phyloP scores from a whole-genome alignment of 2,113 vertebrate species.

The Laterallus jamaicensis region DNA sequence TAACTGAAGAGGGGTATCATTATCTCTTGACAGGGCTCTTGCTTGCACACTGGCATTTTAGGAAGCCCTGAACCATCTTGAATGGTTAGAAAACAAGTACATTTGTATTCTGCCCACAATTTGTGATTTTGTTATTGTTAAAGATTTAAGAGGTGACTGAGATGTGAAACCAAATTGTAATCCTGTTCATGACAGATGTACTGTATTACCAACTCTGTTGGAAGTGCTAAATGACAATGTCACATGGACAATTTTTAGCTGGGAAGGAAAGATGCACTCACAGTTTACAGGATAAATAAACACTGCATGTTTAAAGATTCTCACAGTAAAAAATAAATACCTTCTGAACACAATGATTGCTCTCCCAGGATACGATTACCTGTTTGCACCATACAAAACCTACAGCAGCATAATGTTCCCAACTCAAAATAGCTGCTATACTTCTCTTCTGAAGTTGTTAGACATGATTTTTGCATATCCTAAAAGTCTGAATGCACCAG shows the following conservation, averaged over 20 bases:
- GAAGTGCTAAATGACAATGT: conserved; percentile 57
- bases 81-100: background rate
- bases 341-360: background rate
- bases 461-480: background rate
- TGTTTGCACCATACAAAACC: background rate
- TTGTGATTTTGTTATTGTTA: conserved; percentile 53
- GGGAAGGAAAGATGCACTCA: background rate
- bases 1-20: background rate
- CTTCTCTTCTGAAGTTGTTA: conserved; percentile 4
- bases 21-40: background rate
- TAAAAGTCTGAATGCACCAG: background rate
- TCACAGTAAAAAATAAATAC: conserved; percentile 2
- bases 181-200: background rate
- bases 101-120: conserved; percentile 30
- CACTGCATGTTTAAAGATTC: conserved; percentile 2
- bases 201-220: conserved; percentile 9
- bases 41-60: background rate
- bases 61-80: background rate
- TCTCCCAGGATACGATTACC: background rate
- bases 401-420: background rate
- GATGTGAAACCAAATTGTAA: conserved; percentile 56
- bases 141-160: conserved; percentile 46
- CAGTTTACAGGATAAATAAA: conserved; percentile 25
- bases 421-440: background rate
- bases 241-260: background rate